Base-by-base conservation (phyloP, 2,113 vertebrate species). In the Apodemus sylvaticus region DNA sequence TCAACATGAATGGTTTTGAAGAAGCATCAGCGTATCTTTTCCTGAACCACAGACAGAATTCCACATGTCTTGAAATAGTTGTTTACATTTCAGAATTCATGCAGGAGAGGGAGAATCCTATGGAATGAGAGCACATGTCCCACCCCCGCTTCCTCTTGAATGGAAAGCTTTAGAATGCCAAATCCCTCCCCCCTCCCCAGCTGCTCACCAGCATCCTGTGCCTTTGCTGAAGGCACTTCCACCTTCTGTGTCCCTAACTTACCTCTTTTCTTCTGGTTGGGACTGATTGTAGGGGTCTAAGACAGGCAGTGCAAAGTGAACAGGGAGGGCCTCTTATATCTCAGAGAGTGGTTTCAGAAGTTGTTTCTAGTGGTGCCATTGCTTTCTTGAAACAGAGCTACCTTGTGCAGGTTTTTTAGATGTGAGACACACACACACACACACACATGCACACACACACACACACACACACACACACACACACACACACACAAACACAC, bases 1-100 rank as follows among this genome's bases (percentile, higher is more conserved):
- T 51, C 71, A 79, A 39, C 4, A 76, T 97, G 95, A 94, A 97
- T 95, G 98, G 98, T 93, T 96, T 83, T 95, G 92, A 97, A 96
- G 96, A 97, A 71, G 93, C 94, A 97, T 95, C 88, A 92, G 77
- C 8, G 9, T 94, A 93, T 94, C 90, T 97, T 97, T 97, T 97
- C 86, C 68, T 64, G 95, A 97, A 94, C 90, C 86, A 76, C 86
- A 90, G 53, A 77, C 83, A 90, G 93, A 89, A 89, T 94, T 97
- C 93, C 86, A 97, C 31, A 94, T 96, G 94, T 93, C 97, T 97
- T 76, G 79, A 39, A 95, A 58, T 90, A 91, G 58, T 96, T 76
- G 91, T 94, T 94, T 93, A 76, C 60, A 26, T 68, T 95, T 97
- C 89, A 93, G 78, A 89, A 87, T 42, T 58, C 12, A 16, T 39